Conservation (phyloP, 2,113 vertebrate genomes). For the Melozone crissalis region DNA sequence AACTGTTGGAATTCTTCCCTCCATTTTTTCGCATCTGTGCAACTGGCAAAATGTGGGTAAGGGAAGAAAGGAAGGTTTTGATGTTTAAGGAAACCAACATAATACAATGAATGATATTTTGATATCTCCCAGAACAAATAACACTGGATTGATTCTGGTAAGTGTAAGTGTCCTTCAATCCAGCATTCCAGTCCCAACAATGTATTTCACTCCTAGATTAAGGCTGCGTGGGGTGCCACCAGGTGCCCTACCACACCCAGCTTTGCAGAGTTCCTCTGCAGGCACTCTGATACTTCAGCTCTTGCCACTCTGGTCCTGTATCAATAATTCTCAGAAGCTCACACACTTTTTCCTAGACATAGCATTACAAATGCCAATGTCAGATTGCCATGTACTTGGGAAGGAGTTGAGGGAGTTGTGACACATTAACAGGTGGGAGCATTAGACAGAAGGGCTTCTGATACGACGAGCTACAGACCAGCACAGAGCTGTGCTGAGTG, state of each 20-base stretch:
- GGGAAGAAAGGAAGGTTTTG: background rate
- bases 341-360: background rate
- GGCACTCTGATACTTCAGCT: background rate
- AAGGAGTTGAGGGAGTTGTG: background rate
- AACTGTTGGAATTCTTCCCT: background rate
- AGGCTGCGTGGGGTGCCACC: background rate
- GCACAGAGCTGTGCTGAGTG: background rate
- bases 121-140: background rate
- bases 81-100: background rate
- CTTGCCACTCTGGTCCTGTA: background rate
- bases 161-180: background rate
- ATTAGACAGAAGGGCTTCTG: background rate
- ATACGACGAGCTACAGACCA: background rate
- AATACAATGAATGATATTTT: background rate
- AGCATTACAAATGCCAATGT: background rate
- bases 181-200: background rate
- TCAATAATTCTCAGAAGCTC: background rate
- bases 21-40: background rate
- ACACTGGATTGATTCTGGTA: background rate
- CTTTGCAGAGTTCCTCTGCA: background rate
- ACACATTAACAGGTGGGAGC: background rate
- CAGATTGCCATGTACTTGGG: background rate
- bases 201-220: background rate
- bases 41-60: background rate
- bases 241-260: background rate